Evolutionary conservation across 2,888 invertebrate species (phyloP).

Genomic region (Hypselothyrea guttata): DNA sequence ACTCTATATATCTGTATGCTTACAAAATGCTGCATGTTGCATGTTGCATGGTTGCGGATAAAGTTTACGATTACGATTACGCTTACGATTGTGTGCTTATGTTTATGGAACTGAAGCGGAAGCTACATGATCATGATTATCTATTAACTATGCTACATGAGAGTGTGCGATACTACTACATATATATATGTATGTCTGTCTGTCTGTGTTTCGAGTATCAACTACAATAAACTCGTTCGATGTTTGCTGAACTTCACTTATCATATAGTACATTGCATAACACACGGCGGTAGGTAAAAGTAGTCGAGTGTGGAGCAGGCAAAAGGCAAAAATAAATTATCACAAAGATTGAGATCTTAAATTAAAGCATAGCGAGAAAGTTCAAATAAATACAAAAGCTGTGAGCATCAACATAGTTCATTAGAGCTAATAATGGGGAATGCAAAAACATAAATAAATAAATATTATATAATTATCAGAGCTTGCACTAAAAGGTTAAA

Average conservation of each 20-base stretch:
- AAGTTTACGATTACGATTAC: too few relatives aligned
- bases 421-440: constrained; percentile 7
- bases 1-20: constrained; percentile 27
- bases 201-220: constrained; percentile 13
- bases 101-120: constrained; percentile 56
- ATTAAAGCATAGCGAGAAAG: constrained; percentile 65
- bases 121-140: constrained; percentile 56
- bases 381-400: constrained; percentile 35
- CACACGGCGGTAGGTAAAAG: constrained; percentile 36
- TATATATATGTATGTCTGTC: constrained; percentile 20
- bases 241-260: constrained; percentile 55
- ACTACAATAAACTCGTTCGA: constrained; percentile 67
- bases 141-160: constrained; percentile 29
- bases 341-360: constrained; percentile 77
- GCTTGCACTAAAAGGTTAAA: too few relatives aligned
- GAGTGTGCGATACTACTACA: constrained; percentile 28
- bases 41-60: too few relatives aligned
- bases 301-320: constrained; percentile 30
- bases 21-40: constrained; percentile 29
- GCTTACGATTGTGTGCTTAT: constrained; percentile 23
- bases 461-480: too few relatives aligned
- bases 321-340: constrained; percentile 56
- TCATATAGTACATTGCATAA: constrained; percentile 47
- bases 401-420: constrained; percentile 13
- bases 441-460: constrained; percentile 20